These are phyloP conservation scores for Tor tambroides DNA, from an alignment of 2,113 vertebrate species.

Conservation along the genomic window DNA sequence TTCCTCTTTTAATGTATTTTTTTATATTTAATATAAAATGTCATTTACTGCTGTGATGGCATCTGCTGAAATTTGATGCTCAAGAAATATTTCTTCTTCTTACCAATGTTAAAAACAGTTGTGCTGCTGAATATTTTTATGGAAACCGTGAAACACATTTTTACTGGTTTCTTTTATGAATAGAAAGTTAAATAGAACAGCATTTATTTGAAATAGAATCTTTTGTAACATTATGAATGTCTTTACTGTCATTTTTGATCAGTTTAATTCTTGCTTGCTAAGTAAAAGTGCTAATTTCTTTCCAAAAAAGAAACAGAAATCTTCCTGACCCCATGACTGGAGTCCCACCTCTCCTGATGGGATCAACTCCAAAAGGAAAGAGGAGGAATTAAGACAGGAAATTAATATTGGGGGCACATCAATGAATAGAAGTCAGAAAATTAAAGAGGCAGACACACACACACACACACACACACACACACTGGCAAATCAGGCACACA, in stretches of 20 bases:
- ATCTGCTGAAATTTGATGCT: neutral
- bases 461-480: neutral
- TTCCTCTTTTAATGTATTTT: too few relatives aligned
- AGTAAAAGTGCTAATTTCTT: neutral
- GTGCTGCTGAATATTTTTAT: neutral
- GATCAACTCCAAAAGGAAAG: neutral
- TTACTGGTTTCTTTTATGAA: neutral
- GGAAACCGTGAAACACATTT: neutral
- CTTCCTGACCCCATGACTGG: neutral
- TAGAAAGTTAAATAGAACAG: neutral
- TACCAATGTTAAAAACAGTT: neutral
- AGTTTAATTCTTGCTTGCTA: neutral
- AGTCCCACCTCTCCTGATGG: constrained; percentile 17
- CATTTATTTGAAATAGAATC: neutral
- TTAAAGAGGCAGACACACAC: neutral
- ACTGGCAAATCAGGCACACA: neutral
- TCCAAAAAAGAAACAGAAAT: neutral
- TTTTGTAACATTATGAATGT: neutral
- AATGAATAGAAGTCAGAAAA: neutral
- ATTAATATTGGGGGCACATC: neutral
- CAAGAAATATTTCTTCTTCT: neutral
- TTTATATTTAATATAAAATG: neutral
- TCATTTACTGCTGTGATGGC: neutral
- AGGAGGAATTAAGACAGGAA: neutral
- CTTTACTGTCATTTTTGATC: neutral